These are phyloP conservation scores for Tromatobia lineatoria DNA, from an alignment of 2,888 invertebrate genomes.

Conservation along the genomic window DNA sequence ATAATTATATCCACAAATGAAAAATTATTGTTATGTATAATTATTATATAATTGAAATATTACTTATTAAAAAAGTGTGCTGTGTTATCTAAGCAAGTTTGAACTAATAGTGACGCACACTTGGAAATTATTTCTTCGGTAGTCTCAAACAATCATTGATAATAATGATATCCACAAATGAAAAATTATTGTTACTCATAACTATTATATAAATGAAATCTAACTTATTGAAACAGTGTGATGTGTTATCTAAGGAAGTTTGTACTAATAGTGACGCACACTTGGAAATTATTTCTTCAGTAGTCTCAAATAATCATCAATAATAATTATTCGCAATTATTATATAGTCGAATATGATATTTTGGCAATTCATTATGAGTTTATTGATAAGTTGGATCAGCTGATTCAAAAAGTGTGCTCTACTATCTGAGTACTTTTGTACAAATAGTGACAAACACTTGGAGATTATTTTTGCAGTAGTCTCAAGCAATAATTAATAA, in stretches of 20 bases:
- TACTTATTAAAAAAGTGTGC: conserved; percentile 70
- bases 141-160: not conserved
- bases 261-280: conserved; percentile 38
- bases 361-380: too few relatives aligned
- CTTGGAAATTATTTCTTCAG: not conserved
- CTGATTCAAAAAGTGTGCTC: too few relatives aligned
- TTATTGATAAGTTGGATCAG: too few relatives aligned
- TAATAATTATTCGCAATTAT: not conserved
- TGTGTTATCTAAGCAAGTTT: conserved; percentile 64
- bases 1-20: not conserved
- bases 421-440: conserved; percentile 59
- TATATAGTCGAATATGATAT: too few relatives aligned
- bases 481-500: not conserved
- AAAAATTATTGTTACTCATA: not conserved
- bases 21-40: not conserved
- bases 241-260: conserved; percentile 63
- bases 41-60: too few relatives aligned
- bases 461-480: not conserved
- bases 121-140: not conserved
- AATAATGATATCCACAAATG: not conserved
- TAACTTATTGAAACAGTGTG: conserved; percentile 70
- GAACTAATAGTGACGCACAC: conserved; percentile 22
- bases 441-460: conserved; percentile 3
- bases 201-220: too few relatives aligned
- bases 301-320: not conserved